These are phyloP conservation scores for Rostratula benghalensis DNA, from an alignment of 2,113 vertebrate genomes.

Conservation along the genomic window DNA sequence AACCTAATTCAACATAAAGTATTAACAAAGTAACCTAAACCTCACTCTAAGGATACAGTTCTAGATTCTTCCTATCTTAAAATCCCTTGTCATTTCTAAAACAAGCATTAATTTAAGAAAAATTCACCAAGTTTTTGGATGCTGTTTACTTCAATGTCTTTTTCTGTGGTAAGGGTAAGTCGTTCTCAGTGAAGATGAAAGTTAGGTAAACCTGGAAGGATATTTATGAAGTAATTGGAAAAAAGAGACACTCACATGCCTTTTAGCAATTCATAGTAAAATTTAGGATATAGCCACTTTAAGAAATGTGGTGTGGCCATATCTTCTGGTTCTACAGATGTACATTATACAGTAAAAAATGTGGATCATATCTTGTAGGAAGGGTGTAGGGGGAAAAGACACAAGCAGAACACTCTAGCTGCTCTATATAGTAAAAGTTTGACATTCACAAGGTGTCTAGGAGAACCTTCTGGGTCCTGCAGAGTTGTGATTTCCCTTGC, in stretches of 20 bases:
- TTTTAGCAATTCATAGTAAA: neutral
- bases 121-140: neutral
- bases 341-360: neutral
- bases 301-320: neutral
- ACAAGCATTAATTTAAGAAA: neutral
- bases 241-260: neutral
- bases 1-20: neutral
- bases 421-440: neutral
- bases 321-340: neutral
- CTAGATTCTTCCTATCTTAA: neutral
- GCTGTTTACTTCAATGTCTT: neutral
- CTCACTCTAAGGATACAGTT: neutral
- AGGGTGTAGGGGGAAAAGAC: neutral
- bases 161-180: no score
- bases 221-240: neutral
- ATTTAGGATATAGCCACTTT: neutral
- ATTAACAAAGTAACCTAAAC: neutral
- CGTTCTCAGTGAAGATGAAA: neutral
- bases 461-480: neutral
- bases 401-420: neutral
- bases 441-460: neutral
- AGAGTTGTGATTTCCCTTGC: neutral
- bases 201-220: neutral
- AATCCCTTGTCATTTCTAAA: neutral
- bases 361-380: neutral